These are phyloP conservation scores for Tiaroga cobitis DNA, from an alignment of 2,797 vertebrate species.

Conservation along the genomic window DNA sequence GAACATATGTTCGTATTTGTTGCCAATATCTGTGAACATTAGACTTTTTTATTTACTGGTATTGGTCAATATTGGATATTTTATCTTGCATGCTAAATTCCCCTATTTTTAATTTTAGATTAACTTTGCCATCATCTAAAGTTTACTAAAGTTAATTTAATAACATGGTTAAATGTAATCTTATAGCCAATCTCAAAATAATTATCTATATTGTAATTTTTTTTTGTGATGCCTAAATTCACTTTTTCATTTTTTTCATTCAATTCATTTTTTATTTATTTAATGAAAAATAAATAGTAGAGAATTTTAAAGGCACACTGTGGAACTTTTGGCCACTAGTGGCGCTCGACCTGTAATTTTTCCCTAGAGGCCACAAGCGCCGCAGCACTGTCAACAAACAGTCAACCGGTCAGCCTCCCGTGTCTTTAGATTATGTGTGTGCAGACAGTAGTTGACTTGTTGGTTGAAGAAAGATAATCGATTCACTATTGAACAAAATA, in stretches of 20 bases:
- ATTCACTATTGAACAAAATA: too few relatives aligned
- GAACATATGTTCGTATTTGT: constrained; percentile 1
- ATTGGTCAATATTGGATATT: not conserved
- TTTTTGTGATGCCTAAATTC: not conserved
- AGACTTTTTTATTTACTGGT: not conserved
- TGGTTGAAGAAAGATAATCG: too few relatives aligned
- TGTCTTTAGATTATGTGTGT: too few relatives aligned
- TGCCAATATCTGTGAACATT: not conserved
- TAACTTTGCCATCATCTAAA: not conserved
- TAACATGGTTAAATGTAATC: not conserved
- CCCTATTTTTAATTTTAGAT: not conserved
- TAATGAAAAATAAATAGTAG: not conserved
- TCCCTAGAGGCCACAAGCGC: too few relatives aligned
- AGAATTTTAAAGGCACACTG: too few relatives aligned
- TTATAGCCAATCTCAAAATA: not conserved
- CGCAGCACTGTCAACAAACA: too few relatives aligned
- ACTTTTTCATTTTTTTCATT: too few relatives aligned
- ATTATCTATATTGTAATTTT: not conserved
- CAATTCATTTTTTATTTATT: not conserved
- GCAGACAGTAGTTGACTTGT: too few relatives aligned
- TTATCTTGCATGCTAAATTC: not conserved
- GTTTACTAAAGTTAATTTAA: not conserved
- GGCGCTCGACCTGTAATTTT: too few relatives aligned
- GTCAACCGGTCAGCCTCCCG: too few relatives aligned
- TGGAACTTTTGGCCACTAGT: too few relatives aligned